Evolutionary conservation across 2,888 invertebrate genomes (phyloP).

Genomic region (Digitonthophagus gazella): DNA sequence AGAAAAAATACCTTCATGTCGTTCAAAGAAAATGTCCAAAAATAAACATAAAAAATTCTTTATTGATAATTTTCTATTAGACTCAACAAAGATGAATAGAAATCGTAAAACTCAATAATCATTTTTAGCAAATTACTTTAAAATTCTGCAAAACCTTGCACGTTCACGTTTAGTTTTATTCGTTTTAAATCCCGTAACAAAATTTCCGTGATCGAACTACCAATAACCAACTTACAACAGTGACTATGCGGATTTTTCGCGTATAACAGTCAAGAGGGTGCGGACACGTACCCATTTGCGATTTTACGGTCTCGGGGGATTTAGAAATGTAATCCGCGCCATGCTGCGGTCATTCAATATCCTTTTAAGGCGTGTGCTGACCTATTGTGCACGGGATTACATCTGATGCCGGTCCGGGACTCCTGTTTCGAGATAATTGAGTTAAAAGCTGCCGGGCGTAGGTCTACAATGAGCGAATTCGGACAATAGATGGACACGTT

Average conservation of each 20-base stretch:
- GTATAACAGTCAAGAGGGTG: neutral
- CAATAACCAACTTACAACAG: neutral
- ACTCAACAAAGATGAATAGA: too few species aligned
- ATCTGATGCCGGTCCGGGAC: slow-evolving; percentile 34
- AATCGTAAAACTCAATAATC: too few species aligned
- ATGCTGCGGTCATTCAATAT: slow-evolving; percentile 32
- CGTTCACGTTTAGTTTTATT: neutral
- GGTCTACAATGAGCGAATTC: neutral
- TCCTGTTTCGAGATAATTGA: slow-evolving; percentile 46
- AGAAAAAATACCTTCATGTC: too few species aligned
- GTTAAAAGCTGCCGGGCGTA: slow-evolving; percentile 37
- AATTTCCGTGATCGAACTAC: neutral
- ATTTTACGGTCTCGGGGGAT: slow-evolving; percentile 37
- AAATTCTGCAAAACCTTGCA: neutral
- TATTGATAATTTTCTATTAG: too few species aligned
- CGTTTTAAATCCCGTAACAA: neutral
- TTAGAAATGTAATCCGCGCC: slow-evolving; percentile 34
- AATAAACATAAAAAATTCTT: too few species aligned
- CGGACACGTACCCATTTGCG: slow-evolving; percentile 36
- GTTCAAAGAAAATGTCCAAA: too few species aligned
- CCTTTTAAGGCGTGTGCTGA: slow-evolving; percentile 36
- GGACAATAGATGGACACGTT: neutral
- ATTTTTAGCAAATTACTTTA: too few species aligned
- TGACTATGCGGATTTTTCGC: neutral
- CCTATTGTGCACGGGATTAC: slow-evolving; percentile 35